phyloP scores from a whole-genome alignment of 2,797 vertebrate genomes.

The Carcharodon carcharias region DNA sequence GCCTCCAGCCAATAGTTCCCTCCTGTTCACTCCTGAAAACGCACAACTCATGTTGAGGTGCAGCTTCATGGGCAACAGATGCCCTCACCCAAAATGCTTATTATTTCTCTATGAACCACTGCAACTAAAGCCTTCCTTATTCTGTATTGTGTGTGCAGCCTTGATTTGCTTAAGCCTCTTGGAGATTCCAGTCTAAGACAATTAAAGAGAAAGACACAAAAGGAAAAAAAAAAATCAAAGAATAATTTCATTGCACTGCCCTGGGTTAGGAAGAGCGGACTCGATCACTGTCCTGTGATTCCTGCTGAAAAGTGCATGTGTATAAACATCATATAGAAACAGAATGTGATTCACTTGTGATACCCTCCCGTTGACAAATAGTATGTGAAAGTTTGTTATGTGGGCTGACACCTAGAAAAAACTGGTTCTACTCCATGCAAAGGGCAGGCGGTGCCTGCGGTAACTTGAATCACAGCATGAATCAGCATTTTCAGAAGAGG shows the following conservation, averaged over 20 bases:
- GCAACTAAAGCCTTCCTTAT: background rate
- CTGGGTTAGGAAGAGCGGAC: background rate
- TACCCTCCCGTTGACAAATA: background rate
- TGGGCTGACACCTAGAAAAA: background rate
- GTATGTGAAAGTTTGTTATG: background rate
- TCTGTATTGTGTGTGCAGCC: background rate
- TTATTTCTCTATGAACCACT: background rate
- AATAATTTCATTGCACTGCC: background rate
- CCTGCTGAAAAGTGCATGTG: background rate
- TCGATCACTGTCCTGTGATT: background rate
- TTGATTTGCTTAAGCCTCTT: background rate
- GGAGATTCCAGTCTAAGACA: background rate
- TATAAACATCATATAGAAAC: background rate
- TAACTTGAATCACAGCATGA: background rate
- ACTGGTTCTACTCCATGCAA: background rate
- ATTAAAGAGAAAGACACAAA: background rate
- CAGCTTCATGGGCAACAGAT: background rate
- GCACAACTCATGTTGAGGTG: background rate
- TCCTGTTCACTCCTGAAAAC: background rate
- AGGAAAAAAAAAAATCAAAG: background rate
- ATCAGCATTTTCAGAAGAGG: background rate
- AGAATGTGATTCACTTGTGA: background rate
- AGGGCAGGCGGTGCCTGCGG: background rate
- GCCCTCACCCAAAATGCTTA: background rate
- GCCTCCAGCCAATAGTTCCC: background rate